phyloP scores from a whole-genome alignment of 1,140 invertebrate genomes.

The Steinernema feltiae region DNA sequence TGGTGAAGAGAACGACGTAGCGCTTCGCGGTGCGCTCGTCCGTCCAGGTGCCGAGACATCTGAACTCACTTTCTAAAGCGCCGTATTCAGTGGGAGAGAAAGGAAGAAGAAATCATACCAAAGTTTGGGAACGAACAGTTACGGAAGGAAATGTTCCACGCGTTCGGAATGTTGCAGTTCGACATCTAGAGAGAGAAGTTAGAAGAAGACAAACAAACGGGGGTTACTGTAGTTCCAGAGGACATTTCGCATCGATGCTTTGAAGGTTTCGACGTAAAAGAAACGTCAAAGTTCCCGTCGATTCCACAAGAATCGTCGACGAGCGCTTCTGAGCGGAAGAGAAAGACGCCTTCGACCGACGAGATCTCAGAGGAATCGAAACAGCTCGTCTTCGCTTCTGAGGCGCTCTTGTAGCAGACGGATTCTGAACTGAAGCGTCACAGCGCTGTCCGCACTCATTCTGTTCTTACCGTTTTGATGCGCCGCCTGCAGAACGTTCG shows the following conservation, averaged over 20 bases:
- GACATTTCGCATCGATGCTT: slow-evolving; percentile 23
- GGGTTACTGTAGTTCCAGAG: slow-evolving; percentile 24
- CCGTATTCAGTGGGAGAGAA: neutral
- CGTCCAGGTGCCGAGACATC: slow-evolving; percentile 30
- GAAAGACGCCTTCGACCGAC: slow-evolving; percentile 20
- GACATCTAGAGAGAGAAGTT: slow-evolving; percentile 14
- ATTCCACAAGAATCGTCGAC: slow-evolving; percentile 8
- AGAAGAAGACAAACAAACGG: neutral
- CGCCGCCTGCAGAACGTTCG: slow-evolving; percentile 16
- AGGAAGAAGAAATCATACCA: neutral
- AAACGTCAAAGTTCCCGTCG: slow-evolving; percentile 22
- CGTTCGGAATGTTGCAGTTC: slow-evolving; percentile 17
- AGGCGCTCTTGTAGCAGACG: slow-evolving; percentile 21
- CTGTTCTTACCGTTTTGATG: slow-evolving; percentile 21
- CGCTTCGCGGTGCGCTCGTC: slow-evolving; percentile 7
- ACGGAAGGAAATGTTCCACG: slow-evolving; percentile 15
- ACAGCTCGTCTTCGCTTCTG: slow-evolving; percentile 28
- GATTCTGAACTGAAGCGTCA: slow-evolving; percentile 26
- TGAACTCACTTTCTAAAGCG: slow-evolving; percentile 16
- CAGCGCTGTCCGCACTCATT: too few species aligned
- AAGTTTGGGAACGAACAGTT: slow-evolving; percentile 35
- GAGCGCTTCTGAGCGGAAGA: slow-evolving; percentile 13
- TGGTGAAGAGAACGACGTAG: slow-evolving; percentile 21
- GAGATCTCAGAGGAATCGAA: slow-evolving; percentile 18
- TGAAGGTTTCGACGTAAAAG: slow-evolving; percentile 20